Base-by-base conservation (phyloP, 1,140 invertebrate genomes). In the Acromyrmex heyeri region DNA sequence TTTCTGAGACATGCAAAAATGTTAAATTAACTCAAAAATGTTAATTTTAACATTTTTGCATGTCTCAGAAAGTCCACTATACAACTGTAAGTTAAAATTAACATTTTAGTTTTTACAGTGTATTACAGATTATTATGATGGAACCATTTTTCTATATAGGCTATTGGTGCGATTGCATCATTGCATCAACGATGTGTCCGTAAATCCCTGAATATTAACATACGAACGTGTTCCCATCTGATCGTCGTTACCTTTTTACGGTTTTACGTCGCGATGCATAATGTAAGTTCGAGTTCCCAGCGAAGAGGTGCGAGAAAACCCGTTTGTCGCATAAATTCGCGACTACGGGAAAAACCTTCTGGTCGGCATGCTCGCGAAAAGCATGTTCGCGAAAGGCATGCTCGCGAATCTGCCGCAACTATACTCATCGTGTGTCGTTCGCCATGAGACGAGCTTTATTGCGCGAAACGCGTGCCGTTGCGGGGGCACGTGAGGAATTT, bases 281-380 rank as follows among this genome's bases (percentile, higher is more conserved):
- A 75, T 62, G 48, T 59, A 62, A 62, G 34, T 16, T 16, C 44
- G 72, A 75, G 30, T 85, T 76, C 34, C n/a, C 62, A 55, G 8
- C n/a, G 38, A 21, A 12, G 50, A 10, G 34, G 24, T 6, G 59
- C 38, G 64, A 69, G 76, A 81, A 81, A 81, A 70, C 62, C 48
- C 61, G 64, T 81, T 70, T 62, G 64, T 57, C 77, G 64, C 30
- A 62, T 81, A 81, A 81, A 81, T 81, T 81, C 48, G 30, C 4
- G 64, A 50, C 62, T 67, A 67, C 48, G 64, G 64, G n/a, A 70
- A 81, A 81, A 81, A 55, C 48, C 62, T 79, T 16, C 48, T 12
- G 48, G 83, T 69, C 53, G 72, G 65, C 78, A 30, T 55, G 64
- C 27, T 50, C 44, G 48, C 38, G 73, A 64, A 57, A 77, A 48